Evolutionary conservation across 2,113 vertebrate species (phyloP).

Genomic region (Lophotis ruficrista): DNA sequence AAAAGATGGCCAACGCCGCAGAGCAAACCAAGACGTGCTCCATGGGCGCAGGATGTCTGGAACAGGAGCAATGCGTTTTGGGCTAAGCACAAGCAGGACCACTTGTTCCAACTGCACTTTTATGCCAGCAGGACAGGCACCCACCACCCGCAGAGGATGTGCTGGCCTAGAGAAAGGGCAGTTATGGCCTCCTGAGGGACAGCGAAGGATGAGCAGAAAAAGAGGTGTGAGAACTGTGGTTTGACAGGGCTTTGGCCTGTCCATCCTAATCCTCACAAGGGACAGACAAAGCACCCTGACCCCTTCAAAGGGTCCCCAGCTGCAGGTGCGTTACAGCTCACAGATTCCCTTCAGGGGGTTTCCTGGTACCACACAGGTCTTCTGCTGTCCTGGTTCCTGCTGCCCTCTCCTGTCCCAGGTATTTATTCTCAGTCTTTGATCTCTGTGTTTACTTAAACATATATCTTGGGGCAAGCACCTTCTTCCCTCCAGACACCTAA

Average conservation of each 20-base stretch:
- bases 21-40: background rate
- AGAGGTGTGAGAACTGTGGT: background rate
- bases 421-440: background rate
- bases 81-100: background rate
- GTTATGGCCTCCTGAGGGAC: accelerated
- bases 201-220: background rate
- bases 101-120: background rate
- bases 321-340: accelerated
- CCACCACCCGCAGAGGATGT: accelerated
- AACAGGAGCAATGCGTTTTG: accelerated
- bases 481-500: background rate
- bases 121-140: accelerated
- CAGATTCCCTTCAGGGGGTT: background rate
- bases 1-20: accelerated
- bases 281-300: background rate
- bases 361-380: background rate
- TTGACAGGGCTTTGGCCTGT: accelerated
- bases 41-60: background rate
- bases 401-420: background rate
- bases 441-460: background rate
- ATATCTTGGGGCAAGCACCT: background rate
- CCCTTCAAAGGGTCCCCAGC: accelerated
- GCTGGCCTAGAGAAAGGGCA: background rate
- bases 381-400: background rate
- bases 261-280: accelerated